phyloP scores from a whole-genome alignment of 2,888 invertebrate species.

The Exephanes ischioxanthus region DNA sequence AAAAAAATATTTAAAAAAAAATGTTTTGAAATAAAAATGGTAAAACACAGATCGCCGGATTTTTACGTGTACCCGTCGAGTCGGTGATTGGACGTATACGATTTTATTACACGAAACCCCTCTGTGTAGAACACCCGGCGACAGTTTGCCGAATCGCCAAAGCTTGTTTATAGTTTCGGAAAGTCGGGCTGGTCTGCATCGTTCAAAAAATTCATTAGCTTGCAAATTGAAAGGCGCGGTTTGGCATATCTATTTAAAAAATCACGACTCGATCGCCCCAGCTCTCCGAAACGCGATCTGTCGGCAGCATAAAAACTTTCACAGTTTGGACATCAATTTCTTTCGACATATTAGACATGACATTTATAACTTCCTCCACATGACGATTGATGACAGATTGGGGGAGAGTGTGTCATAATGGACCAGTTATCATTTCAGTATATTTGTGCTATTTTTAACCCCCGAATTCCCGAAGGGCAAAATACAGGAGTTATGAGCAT shows the following conservation, averaged over 20 bases:
- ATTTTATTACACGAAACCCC: constrained; percentile 50
- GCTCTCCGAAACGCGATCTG: constrained; percentile 16
- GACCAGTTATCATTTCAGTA: too few species aligned
- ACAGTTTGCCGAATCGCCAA: constrained; percentile 58
- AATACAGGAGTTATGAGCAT: too few species aligned
- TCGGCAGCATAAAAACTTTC: not conserved
- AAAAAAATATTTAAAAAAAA: constrained; percentile 7
- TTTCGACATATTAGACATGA: not conserved
- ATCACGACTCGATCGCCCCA: constrained; percentile 49
- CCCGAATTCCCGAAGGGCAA: too few species aligned
- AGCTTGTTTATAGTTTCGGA: constrained; percentile 58
- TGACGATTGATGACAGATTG: not conserved
- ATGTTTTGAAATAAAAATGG: constrained; percentile 18
- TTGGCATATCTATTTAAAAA: constrained; percentile 69
- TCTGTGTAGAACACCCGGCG: constrained; percentile 33
- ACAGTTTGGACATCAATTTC: not conserved
- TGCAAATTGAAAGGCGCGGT: constrained; percentile 77
- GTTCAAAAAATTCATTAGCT: constrained; percentile 75
- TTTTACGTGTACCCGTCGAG: constrained; percentile 43
- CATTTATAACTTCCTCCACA: not conserved
- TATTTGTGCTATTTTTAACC: too few species aligned
- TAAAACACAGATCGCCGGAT: constrained; percentile 28
- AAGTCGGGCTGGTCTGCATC: constrained; percentile 23
- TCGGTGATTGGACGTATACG: constrained; percentile 41
- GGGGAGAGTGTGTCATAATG: too few species aligned